These are phyloP conservation scores for Nothoprocta perdicaria DNA, from an alignment of 2,113 vertebrate genomes.

Conservation along the genomic window DNA sequence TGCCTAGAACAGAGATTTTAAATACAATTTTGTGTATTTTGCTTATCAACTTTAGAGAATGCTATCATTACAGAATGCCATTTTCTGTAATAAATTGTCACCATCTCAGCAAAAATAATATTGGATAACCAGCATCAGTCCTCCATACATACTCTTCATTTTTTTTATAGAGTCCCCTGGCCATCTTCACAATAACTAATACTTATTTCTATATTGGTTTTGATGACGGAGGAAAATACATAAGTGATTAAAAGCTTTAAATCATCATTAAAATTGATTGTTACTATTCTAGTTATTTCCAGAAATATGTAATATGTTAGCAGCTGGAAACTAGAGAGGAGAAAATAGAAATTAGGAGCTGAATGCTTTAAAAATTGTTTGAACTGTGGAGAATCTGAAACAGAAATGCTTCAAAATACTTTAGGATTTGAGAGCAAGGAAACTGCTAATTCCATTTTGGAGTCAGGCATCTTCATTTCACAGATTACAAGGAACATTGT, in stretches of 20 bases:
- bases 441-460: not conserved
- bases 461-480: not conserved
- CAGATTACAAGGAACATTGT: not conserved
- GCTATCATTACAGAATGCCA: not conserved
- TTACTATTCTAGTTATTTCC: not conserved
- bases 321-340: not conserved
- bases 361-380: not conserved
- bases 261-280: not conserved
- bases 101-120: not conserved
- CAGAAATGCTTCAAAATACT: not conserved
- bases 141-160: not conserved
- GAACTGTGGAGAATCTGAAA: not conserved
- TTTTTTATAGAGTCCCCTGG: not conserved
- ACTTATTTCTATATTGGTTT: not conserved
- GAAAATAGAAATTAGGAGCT: not conserved
- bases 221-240: not conserved
- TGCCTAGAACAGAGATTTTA: not conserved
- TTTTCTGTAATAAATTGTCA: not conserved
- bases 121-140: not conserved
- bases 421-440: not conserved
- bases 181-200: not conserved
- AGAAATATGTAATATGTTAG: not conserved
- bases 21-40: rapidly evolving
- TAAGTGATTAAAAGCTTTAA: not conserved
- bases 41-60: not conserved